These are phyloP conservation scores for Podotricha telesiphe DNA, from an alignment of 2,888 invertebrate species.

Conservation along the genomic window DNA sequence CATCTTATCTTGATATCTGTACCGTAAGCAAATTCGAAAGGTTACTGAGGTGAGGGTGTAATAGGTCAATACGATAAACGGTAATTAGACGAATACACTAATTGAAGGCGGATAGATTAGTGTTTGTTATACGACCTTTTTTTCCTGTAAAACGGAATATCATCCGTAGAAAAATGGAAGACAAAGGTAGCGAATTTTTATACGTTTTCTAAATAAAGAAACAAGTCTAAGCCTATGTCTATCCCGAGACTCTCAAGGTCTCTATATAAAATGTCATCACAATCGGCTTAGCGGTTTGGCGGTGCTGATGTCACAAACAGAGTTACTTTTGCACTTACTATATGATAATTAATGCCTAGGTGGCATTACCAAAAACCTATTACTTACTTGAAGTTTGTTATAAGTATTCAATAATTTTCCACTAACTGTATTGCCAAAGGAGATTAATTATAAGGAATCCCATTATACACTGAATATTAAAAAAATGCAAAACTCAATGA, in stretches of 20 bases:
- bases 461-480: background rate
- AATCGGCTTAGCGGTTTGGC: too few species aligned
- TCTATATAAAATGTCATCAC: too few species aligned
- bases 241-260: too few species aligned
- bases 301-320: too few species aligned
- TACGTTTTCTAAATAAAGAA: too few species aligned
- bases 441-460: conserved; percentile 12
- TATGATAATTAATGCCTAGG: too few species aligned
- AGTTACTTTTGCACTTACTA: too few species aligned
- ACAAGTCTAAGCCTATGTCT: too few species aligned
- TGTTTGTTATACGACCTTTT: too few species aligned
- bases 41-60: conserved; percentile 1
- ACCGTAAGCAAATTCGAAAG: conserved; percentile 2
- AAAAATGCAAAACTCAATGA: background rate
- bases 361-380: background rate
- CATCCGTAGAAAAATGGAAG: too few species aligned
- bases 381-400: background rate
- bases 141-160: too few species aligned
- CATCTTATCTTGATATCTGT: background rate
- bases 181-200: too few species aligned
- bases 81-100: background rate
- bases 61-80: conserved; percentile 7
- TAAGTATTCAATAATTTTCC: background rate
- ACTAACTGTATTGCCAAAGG: conserved; percentile 2
- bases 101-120: background rate